These are phyloP conservation scores for Hirudinaria manillensis DNA, from an alignment of 2,888 invertebrate genomes.

Conservation along the genomic window DNA sequence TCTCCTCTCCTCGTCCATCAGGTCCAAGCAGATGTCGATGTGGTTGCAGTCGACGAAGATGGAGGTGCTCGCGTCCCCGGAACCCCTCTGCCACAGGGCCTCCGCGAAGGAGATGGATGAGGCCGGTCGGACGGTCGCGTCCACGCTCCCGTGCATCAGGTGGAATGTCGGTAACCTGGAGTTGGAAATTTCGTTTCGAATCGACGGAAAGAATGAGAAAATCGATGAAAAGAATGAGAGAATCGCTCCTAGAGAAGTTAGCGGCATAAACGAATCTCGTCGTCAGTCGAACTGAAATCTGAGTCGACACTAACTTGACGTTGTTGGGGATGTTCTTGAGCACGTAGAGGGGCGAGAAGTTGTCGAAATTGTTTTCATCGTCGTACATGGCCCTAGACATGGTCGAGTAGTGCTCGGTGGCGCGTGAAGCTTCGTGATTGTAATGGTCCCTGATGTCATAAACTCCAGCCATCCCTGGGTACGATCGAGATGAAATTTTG, in stretches of 20 bases:
- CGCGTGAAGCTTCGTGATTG: constrained; percentile 46
- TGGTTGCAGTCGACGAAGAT: constrained; percentile 48
- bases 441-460: constrained; percentile 51
- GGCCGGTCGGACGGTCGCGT: constrained; percentile 45
- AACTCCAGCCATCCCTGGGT: constrained; percentile 50
- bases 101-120: constrained; percentile 45
- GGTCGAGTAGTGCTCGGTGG: constrained; percentile 48
- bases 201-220: background rate
- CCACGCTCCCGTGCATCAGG: constrained; percentile 48
- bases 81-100: constrained; percentile 45
- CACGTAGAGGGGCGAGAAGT: constrained; percentile 48
- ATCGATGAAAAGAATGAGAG: background rate
- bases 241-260: too few relatives aligned
- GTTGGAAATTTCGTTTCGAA: background rate
- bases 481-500: background rate
- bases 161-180: constrained; percentile 47
- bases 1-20: constrained; percentile 44
- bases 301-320: constrained; percentile 40
- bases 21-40: constrained; percentile 46
- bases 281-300: too few relatives aligned
- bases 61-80: constrained; percentile 43
- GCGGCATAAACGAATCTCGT: too few relatives aligned
- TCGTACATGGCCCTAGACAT: constrained; percentile 51
- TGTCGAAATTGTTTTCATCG: constrained; percentile 46
- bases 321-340: constrained; percentile 42